These are phyloP conservation scores for Procavia capensis DNA, from an alignment of 2,113 vertebrate species.

Conservation along the genomic window DNA sequence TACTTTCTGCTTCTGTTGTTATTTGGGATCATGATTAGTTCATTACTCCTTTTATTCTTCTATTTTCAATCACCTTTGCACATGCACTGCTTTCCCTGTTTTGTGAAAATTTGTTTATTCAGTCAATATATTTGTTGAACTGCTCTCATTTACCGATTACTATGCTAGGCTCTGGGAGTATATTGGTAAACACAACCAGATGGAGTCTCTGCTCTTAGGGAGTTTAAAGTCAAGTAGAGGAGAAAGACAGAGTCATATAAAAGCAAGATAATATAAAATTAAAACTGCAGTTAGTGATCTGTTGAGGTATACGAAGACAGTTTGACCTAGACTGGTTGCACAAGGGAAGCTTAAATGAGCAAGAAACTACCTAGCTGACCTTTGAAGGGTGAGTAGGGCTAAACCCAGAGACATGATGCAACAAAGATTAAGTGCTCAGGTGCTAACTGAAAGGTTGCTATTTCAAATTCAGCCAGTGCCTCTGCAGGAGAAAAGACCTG, in stretches of 20 bases:
- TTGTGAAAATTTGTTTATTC: not conserved
- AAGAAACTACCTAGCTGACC: not conserved
- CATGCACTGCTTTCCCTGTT: not conserved
- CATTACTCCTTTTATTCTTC: not conserved
- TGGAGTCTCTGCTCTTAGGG: not conserved
- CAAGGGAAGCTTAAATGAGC: not conserved
- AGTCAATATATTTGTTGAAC: not conserved
- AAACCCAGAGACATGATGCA: not conserved
- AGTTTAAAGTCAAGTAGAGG: not conserved
- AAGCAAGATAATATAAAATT: not conserved
- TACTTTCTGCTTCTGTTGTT: not conserved
- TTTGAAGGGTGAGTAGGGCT: not conserved
- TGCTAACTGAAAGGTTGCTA: too few species aligned
- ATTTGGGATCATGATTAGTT: not conserved
- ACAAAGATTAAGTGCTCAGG: not conserved
- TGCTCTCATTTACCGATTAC: not conserved
- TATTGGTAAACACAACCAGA: not conserved
- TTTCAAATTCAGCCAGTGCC: too few species aligned
- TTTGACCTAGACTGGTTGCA: not conserved
- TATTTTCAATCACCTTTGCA: not conserved
- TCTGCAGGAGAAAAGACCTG: not conserved
- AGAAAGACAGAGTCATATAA: not conserved
- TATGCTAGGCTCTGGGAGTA: not conserved
- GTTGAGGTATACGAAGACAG: not conserved
- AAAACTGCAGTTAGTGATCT: not conserved